Evolutionary conservation across 2,888 invertebrate genomes (phyloP).

Genomic region (Chrysomela aeneicollis): DNA sequence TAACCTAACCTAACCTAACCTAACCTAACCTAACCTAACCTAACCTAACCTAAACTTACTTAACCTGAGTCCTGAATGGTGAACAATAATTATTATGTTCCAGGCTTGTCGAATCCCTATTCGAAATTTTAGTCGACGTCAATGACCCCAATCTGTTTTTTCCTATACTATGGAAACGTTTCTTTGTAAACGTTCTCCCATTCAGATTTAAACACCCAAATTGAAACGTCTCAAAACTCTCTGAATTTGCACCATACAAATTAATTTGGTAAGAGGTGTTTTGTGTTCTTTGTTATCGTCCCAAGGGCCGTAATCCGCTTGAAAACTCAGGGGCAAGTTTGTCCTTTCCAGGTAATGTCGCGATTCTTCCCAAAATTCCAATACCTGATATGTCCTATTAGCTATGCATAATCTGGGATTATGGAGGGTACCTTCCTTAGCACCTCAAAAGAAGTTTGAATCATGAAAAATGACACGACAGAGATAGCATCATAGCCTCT

Average conservation of each 20-base stretch:
- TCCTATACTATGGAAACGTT: background rate
- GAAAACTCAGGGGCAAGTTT: background rate
- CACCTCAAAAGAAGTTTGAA: background rate
- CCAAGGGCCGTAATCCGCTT: conserved; percentile 2
- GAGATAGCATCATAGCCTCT: no score
- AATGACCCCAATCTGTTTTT: background rate
- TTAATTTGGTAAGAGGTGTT: conserved; percentile 1
- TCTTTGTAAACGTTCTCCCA: conserved; percentile 3
- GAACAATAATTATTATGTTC: no score
- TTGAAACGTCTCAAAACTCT: conserved; percentile 19
- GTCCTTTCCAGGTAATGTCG: conserved; percentile 31
- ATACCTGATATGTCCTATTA: conserved; percentile 32
- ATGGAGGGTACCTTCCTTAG: background rate
- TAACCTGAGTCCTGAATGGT: no score
- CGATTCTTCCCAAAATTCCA: conserved; percentile 28
- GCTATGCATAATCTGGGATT: conserved; percentile 26
- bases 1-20: no score
- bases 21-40: no score
- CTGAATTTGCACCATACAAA: conserved; percentile 9
- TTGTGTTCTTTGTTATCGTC: conserved; percentile 14
- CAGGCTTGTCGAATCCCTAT: no score
- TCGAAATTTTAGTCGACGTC: no score
- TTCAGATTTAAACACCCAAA: conserved; percentile 8
- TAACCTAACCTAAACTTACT: no score
- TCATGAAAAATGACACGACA: no score